These are phyloP conservation scores for Psilopsiagon aymara DNA, from an alignment of 2,113 vertebrate species.

Conservation along the genomic window DNA sequence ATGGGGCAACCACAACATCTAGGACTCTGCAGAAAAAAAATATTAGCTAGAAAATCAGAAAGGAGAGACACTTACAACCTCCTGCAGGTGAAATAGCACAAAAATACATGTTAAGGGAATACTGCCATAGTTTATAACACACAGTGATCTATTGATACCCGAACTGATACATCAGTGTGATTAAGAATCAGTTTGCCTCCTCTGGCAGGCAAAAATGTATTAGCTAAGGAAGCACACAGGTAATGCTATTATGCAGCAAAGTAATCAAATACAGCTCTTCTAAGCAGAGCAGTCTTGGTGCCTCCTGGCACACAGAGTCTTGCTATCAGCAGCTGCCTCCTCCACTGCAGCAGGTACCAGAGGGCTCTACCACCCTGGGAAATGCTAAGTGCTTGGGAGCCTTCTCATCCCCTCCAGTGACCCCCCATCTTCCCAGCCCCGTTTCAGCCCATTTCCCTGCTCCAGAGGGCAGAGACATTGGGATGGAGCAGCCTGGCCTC, in stretches of 20 bases:
- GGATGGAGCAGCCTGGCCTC: background rate
- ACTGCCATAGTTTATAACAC: background rate
- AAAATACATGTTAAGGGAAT: background rate
- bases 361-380: background rate
- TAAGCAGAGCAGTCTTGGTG: background rate
- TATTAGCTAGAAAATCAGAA: background rate
- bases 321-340: background rate
- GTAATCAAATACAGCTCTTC: background rate
- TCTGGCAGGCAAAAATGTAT: background rate
- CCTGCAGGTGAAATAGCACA: background rate
- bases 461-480: background rate
- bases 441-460: background rate
- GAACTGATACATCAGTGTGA: background rate
- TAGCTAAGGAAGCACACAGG: background rate
- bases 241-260: background rate
- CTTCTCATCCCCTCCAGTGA: background rate
- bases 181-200: background rate
- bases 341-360: background rate
- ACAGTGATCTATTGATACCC: background rate
- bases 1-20: background rate
- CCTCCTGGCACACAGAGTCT: background rate
- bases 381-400: fast-evolving
- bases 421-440: background rate
- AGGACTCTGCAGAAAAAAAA: background rate
- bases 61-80: background rate